phyloP scores from a whole-genome alignment of 2,113 vertebrate genomes.

The Chrysemys picta region DNA sequence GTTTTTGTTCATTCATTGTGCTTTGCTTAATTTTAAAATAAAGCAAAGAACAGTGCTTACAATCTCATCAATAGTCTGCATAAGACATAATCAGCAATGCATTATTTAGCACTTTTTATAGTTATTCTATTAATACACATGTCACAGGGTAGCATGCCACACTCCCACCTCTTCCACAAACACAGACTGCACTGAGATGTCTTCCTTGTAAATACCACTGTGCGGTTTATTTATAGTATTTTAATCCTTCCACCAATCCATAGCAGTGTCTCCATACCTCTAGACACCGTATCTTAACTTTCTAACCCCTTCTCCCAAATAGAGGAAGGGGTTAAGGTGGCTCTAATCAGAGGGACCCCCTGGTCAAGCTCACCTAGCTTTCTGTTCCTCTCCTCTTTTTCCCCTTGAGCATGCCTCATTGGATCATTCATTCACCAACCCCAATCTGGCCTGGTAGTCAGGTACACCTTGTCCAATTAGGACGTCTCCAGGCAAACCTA shows the following conservation, averaged over 20 bases:
- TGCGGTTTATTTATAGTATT: neutral
- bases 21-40: constrained; percentile 13
- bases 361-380: neutral
- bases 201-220: neutral
- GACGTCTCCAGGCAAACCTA: neutral
- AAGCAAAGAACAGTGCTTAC: neutral
- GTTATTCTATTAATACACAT: neutral
- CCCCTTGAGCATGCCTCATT: neutral
- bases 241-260: neutral
- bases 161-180: neutral
- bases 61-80: neutral
- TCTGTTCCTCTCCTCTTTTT: neutral
- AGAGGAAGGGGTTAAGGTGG: neutral
- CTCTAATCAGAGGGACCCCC: neutral
- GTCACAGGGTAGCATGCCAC: neutral
- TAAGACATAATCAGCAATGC: neutral
- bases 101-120: neutral
- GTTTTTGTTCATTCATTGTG: constrained; percentile 46
- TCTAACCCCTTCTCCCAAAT: neutral
- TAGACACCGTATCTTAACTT: neutral
- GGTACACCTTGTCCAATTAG: neutral
- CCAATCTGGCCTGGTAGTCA: neutral
- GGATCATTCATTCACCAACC: neutral
- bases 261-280: neutral
- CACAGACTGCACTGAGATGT: neutral